A percentile compares a stretch with the other conserved stretches of the same genome.
These are phyloP conservation scores for Notodromas monacha DNA, from an alignment of 2,888 invertebrate species.

Conservation along the genomic window DNA sequence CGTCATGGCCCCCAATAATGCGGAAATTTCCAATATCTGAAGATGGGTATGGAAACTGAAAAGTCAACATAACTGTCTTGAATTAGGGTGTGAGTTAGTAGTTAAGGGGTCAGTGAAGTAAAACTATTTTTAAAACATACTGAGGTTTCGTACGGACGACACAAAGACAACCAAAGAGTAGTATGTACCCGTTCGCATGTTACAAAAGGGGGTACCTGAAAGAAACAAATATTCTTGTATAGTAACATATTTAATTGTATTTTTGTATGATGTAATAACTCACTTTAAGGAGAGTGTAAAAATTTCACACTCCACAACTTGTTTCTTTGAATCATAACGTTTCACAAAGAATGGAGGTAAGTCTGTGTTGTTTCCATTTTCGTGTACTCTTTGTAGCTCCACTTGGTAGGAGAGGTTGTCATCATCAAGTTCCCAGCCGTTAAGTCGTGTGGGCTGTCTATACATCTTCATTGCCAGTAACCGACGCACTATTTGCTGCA, in stretches of 20 bases:
- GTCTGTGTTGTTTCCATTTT: background rate
- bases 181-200: no score
- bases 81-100: no score
- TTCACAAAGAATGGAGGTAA: background rate
- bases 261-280: background rate
- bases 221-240: no score
- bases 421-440: slow-evolving; percentile 1
- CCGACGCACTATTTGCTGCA: slow-evolving; percentile 1
- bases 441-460: background rate
- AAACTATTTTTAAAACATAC: no score
- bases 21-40: slow-evolving; percentile 4
- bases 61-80: background rate
- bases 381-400: background rate
- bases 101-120: no score
- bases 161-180: no score
- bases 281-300: slow-evolving; percentile 1
- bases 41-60: background rate
- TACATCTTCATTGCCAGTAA: background rate
- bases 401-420: background rate
- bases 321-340: slow-evolving; percentile 1
- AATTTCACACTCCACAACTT: background rate
- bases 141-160: no score
- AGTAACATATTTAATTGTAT: background rate
- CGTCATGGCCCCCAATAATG: slow-evolving; percentile 1
- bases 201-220: no score